Evolutionary conservation across 2,888 invertebrate genomes (phyloP).

Genomic region (Choreutis nemorana): DNA sequence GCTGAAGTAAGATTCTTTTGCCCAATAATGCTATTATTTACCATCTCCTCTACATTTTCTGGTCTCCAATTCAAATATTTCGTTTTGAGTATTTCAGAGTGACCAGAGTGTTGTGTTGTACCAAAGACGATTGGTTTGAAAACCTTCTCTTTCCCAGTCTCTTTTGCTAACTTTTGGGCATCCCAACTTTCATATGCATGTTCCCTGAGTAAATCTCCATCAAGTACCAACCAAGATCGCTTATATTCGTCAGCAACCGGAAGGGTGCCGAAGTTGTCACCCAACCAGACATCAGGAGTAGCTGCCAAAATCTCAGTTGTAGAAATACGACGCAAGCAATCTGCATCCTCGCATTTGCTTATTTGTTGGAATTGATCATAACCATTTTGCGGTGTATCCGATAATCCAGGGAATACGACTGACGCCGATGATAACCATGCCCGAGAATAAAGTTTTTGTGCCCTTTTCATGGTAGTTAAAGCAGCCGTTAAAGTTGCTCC

Average conservation of each 20-base stretch:
- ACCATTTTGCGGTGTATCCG: no score
- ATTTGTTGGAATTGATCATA: conserved; percentile 65
- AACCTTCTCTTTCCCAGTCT: conserved; percentile 44
- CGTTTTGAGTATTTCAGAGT: conserved; percentile 66
- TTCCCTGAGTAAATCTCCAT: conserved; percentile 73
- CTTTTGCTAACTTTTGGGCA: conserved; percentile 39
- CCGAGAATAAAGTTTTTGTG: conserved; percentile 74
- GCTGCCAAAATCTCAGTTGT: conserved; percentile 69
- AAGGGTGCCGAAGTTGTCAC: conserved; percentile 66
- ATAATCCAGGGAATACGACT: conserved; percentile 74
- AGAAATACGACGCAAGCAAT: conserved; percentile 64
- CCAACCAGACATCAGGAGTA: conserved; percentile 77
- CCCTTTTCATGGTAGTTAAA: conserved; percentile 66
- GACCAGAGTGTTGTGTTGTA: conserved; percentile 77
- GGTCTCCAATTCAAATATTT: conserved; percentile 73
- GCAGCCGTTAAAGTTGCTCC: conserved; percentile 86
- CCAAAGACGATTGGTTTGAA: conserved; percentile 71
- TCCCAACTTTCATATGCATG: conserved; percentile 74
- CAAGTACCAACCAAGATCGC: conserved; percentile 81
- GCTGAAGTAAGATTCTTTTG: conserved; percentile 69
- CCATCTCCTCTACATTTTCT: conserved; percentile 69
- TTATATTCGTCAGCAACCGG: conserved; percentile 68
- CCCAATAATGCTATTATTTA: conserved; percentile 71
- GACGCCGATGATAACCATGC: conserved; percentile 85
- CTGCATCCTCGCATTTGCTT: conserved; percentile 62